Percentiles rank a stretch among this genome's conserved stretches.
phyloP scores from a whole-genome alignment of 2,888 invertebrate genomes.

The Lordiphosa andalusiaca region DNA sequence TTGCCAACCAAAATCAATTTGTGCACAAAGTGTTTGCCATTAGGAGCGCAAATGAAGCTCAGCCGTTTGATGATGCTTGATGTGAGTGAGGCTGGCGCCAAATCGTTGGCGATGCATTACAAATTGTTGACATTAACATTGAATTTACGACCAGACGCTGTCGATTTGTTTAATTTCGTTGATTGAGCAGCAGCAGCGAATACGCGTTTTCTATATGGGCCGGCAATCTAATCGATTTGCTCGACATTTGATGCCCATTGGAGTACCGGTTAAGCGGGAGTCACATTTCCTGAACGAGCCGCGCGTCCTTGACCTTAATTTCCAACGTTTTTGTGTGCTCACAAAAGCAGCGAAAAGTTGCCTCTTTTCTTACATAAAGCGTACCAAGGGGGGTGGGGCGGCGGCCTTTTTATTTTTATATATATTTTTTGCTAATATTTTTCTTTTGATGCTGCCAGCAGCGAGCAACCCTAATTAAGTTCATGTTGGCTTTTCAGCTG shows the following conservation, averaged over 20 bases:
- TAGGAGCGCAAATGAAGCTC: constrained; percentile 28
- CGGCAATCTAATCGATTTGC: constrained; percentile 55
- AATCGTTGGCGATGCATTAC: constrained; percentile 49
- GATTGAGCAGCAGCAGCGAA: constrained; percentile 40
- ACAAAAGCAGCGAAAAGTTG: constrained; percentile 19
- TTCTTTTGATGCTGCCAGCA: constrained; percentile 39
- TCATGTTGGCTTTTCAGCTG: constrained; percentile 32
- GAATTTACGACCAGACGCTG: constrained; percentile 37
- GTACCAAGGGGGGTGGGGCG: constrained; percentile 41
- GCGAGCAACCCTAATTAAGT: constrained; percentile 31
- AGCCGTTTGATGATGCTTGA: constrained; percentile 7
- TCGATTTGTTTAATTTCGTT: constrained; percentile 37
- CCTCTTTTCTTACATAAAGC: constrained; percentile 40
- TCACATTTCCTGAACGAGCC: constrained; percentile 48
- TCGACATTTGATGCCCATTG: constrained; percentile 51
- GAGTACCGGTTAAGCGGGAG: constrained; percentile 38
- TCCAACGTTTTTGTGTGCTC: constrained; percentile 2
- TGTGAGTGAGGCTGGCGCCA: constrained; percentile 12
- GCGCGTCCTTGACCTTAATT: constrained; percentile 32
- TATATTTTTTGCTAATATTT: constrained; percentile 19
- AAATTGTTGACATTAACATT: constrained; percentile 62
- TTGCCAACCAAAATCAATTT: constrained; percentile 39
- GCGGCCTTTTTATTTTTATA: constrained; percentile 24
- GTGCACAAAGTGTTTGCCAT: constrained; percentile 45
- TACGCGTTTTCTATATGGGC: constrained; percentile 36